phyloP scores from a whole-genome alignment of 2,113 vertebrate genomes.

The Ageneiosus marmoratus region DNA sequence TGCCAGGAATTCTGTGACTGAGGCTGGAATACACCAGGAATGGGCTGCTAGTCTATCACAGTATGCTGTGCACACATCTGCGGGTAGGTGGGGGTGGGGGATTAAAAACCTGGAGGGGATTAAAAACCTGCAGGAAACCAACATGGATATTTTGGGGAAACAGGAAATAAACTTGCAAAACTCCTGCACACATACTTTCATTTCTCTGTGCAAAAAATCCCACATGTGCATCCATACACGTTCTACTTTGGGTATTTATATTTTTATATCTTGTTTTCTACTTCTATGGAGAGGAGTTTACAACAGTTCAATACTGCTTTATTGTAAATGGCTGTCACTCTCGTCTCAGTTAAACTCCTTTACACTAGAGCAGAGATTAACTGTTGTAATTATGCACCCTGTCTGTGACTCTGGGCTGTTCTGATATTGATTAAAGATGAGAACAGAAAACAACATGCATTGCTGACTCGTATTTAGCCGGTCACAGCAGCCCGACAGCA shows the following conservation, averaged over 20 bases:
- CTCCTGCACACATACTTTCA: too few relatives aligned
- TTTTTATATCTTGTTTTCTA: slow-evolving; percentile 7
- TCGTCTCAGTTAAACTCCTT: not conserved
- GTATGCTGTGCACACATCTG: not conserved
- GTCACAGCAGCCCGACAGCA: not conserved
- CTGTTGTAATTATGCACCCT: slow-evolving; percentile 32
- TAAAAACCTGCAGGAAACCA: not conserved
- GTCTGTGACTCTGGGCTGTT: slow-evolving; percentile 5
- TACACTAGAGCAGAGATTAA: slow-evolving; percentile 3
- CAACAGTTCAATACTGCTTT: slow-evolving; percentile 27
- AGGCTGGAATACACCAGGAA: not conserved
- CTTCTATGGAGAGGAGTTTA: not conserved
- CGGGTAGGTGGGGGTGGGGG: too few relatives aligned
- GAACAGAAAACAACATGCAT: not conserved
- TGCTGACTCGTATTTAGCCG: not conserved
- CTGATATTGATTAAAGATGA: not conserved
- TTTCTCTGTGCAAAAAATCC: too few relatives aligned
- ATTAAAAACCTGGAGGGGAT: too few relatives aligned
- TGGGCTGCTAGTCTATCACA: not conserved
- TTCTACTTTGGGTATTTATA: not conserved
- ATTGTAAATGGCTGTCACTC: slow-evolving; percentile 11
- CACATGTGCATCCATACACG: too few relatives aligned
- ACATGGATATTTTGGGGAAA: not conserved
- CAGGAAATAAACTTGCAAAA: not conserved
- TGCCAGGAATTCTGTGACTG: not conserved